Conservation (phyloP, 2,113 vertebrate species). For the Aptenodytes patagonicus region DNA sequence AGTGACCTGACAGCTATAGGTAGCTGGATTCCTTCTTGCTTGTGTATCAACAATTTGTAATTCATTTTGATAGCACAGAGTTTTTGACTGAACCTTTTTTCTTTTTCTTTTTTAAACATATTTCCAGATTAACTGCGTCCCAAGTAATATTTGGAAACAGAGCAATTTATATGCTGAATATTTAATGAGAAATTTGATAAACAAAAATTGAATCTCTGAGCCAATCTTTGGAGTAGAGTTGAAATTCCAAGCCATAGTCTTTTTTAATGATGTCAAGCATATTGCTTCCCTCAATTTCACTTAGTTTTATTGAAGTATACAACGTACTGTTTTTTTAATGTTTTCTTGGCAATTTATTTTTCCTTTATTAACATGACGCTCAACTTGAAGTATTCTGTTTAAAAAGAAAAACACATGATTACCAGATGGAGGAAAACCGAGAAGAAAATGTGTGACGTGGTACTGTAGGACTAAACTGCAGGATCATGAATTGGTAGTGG, state of each 20-base stretch:
- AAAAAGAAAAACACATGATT: neutral
- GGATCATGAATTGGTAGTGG: neutral
- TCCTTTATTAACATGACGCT: neutral
- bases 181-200: neutral
- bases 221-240: neutral
- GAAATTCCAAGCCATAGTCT: neutral
- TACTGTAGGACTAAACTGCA: neutral
- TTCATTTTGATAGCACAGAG: neutral
- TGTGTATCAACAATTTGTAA: neutral
- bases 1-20: neutral
- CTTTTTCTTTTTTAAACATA: fast-evolving
- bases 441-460: neutral
- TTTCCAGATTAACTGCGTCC: neutral
- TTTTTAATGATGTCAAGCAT: neutral
- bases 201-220: neutral
- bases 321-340: neutral
- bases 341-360: neutral
- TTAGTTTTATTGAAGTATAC: neutral
- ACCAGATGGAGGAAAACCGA: neutral
- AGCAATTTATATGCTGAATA: neutral
- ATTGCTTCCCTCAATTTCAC: neutral
- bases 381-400: neutral
- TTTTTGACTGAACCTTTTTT: neutral
- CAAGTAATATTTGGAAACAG: neutral
- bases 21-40: neutral